A percentile compares a stretch with the other conserved stretches of the same genome.
Conservation (phyloP, 2,888 invertebrate species). For the Therioaphis trifolii region DNA sequence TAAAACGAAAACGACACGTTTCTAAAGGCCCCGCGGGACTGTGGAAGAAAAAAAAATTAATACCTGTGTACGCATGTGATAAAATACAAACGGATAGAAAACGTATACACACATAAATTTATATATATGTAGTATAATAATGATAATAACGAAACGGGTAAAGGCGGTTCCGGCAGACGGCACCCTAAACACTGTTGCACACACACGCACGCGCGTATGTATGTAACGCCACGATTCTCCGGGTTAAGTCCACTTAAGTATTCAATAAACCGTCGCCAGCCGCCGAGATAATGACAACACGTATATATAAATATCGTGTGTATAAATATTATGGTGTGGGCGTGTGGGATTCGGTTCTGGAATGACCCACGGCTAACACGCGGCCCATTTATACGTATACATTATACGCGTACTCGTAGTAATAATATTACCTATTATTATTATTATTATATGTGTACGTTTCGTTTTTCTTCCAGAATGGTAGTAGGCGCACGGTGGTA, state of each 20-base stretch:
- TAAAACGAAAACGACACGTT: slow-evolving; percentile 20
- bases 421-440: background rate
- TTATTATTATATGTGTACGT: background rate
- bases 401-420: slow-evolving; percentile 13
- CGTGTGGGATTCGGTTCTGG: slow-evolving; percentile 35
- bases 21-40: slow-evolving; percentile 34
- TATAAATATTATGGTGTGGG: slow-evolving; percentile 29
- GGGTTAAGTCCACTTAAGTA: slow-evolving; percentile 54
- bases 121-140: background rate
- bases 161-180: slow-evolving; percentile 34
- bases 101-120: background rate
- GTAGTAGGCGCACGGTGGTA: slow-evolving; percentile 7
- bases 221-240: background rate
- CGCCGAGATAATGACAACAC: slow-evolving; percentile 46
- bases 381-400: too few relatives aligned
- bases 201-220: slow-evolving; percentile 1
- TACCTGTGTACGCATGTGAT: slow-evolving; percentile 8
- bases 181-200: slow-evolving; percentile 32
- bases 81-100: too few relatives aligned
- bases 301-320: background rate
- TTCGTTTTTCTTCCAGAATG: slow-evolving; percentile 11
- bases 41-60: slow-evolving; percentile 3
- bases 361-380: slow-evolving; percentile 50
- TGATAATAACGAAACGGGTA: slow-evolving; percentile 28
- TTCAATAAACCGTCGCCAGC: slow-evolving; percentile 56